phyloP scores from a whole-genome alignment of 2,888 invertebrate species.

The Andrena marginata region DNA sequence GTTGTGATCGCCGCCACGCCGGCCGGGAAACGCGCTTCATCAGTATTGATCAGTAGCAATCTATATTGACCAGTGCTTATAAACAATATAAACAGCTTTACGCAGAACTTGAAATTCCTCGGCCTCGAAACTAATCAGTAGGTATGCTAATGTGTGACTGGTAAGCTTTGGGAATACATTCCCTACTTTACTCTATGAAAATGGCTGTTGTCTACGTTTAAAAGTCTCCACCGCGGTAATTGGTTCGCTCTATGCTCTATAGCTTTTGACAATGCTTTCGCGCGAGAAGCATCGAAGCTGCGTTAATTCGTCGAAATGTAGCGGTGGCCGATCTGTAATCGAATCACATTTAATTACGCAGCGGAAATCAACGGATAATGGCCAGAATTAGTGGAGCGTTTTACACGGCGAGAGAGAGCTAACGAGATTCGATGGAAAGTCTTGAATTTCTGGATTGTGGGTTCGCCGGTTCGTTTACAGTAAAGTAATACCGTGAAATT shows the following conservation, averaged over 20 bases:
- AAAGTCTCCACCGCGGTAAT: not conserved
- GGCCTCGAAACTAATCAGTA: conserved; percentile 47
- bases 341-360: conserved; percentile 49
- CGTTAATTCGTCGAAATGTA: conserved; percentile 38
- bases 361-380: conserved; percentile 52
- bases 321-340: conserved; percentile 38
- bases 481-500: conserved; percentile 3
- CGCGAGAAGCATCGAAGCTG: not conserved
- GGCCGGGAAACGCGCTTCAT: conserved; percentile 1
- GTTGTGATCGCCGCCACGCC: not conserved
- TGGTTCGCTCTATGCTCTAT: not conserved
- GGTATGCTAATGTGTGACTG: conserved; percentile 47
- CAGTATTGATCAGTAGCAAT: not conserved
- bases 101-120: conserved; percentile 50
- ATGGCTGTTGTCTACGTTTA: not conserved
- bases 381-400: conserved; percentile 29
- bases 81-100: conserved; percentile 43
- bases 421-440: conserved; percentile 33
- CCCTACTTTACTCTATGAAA: too few relatives aligned
- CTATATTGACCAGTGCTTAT: too few relatives aligned
- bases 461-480: conserved; percentile 29
- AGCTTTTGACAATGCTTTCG: not conserved
- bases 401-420: not conserved
- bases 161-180: not conserved
- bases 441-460: conserved; percentile 44